These are phyloP conservation scores for Picus viridis DNA, from an alignment of 2,797 vertebrate genomes.

Conservation along the genomic window DNA sequence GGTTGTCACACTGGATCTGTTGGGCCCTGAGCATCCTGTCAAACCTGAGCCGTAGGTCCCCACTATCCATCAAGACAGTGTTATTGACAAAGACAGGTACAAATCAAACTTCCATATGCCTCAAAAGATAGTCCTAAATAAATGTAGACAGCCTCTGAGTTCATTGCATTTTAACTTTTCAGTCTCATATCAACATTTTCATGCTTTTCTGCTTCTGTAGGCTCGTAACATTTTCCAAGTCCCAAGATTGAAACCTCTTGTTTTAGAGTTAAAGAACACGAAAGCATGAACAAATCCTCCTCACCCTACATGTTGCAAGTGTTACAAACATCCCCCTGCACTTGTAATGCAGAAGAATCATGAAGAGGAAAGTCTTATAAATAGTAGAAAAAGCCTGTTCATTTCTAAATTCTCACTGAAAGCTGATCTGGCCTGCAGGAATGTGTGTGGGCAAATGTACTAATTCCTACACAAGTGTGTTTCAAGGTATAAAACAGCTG, in stretches of 20 bases:
- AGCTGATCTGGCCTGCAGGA: constrained; percentile 50
- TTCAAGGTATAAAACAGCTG: constrained; percentile 56
- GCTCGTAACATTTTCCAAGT: background rate
- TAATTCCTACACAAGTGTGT: constrained; percentile 31
- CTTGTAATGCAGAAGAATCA: background rate
- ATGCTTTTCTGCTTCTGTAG: background rate
- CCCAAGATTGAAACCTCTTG: background rate
- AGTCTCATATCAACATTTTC: background rate
- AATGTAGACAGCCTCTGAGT: background rate
- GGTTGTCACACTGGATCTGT: background rate
- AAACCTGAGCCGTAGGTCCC: background rate
- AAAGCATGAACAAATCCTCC: background rate
- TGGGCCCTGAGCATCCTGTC: background rate
- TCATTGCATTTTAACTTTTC: background rate
- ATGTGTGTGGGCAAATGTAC: constrained; percentile 44
- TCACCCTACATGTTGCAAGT: background rate
- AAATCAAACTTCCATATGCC: background rate
- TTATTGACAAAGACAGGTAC: background rate
- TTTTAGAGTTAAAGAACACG: background rate
- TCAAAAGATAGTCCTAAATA: background rate
- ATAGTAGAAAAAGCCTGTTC: constrained; percentile 49
- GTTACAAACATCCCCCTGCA: background rate
- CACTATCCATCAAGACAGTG: background rate
- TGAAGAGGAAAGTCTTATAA: constrained; percentile 43
- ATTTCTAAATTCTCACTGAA: constrained; percentile 58